Evolutionary conservation across 2,888 invertebrate genomes (phyloP).

Genomic region (Machimus atricapillus): DNA sequence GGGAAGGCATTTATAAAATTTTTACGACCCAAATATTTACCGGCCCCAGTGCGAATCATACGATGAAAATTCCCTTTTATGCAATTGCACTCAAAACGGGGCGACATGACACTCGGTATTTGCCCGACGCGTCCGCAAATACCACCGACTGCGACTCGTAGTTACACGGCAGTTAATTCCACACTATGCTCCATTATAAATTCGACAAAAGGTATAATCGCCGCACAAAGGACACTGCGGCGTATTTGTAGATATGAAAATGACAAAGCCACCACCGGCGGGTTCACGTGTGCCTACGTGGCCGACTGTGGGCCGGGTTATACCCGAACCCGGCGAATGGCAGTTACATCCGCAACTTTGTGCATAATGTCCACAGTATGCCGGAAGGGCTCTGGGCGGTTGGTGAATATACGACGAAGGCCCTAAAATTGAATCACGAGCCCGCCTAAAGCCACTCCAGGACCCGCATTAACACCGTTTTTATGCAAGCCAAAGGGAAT

Average conservation of each 20-base stretch:
- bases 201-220: not conserved
- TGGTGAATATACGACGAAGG: not conserved
- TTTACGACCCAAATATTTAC: not conserved
- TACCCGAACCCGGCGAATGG: not conserved
- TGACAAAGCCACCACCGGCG: not conserved
- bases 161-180: not conserved
- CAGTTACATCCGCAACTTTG: not conserved
- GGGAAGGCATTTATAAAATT: not conserved
- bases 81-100: not conserved
- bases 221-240: not conserved
- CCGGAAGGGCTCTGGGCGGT: not conserved
- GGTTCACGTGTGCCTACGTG: not conserved
- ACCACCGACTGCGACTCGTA: not conserved
- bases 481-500: slow-evolving; percentile 24
- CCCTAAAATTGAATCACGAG: slow-evolving; percentile 19
- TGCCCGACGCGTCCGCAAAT: not conserved
- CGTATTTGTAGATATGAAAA: not conserved
- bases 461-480: not conserved
- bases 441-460: not conserved
- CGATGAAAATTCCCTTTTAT: not conserved
- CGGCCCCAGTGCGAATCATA: not conserved
- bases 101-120: not conserved
- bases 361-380: not conserved
- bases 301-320: not conserved
- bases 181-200: not conserved